Percentiles rank a stretch among this genome's conserved stretches.
These are phyloP conservation scores for Thera obeliscata DNA, from an alignment of 2,888 invertebrate genomes.

Conservation along the genomic window DNA sequence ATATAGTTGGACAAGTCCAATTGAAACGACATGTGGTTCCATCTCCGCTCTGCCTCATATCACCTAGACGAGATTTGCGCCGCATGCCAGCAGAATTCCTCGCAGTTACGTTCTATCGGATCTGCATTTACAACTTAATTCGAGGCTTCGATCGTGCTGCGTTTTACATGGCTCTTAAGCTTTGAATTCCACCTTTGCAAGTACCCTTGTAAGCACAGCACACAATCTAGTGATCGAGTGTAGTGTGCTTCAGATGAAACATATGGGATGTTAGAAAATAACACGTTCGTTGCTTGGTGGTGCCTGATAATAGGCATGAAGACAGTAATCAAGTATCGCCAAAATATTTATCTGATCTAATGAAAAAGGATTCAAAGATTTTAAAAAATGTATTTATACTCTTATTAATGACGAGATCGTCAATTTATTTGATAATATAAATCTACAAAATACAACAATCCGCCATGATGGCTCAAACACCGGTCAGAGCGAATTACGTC, in stretches of 20 bases:
- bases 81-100: constrained; percentile 31
- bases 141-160: constrained; percentile 50
- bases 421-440: too few relatives aligned
- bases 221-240: constrained; percentile 16
- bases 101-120: constrained; percentile 40
- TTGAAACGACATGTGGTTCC: constrained; percentile 54
- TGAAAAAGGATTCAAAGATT: too few relatives aligned
- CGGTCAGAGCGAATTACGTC: too few relatives aligned
- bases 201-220: constrained; percentile 21
- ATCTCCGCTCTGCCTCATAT: constrained; percentile 48
- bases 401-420: too few relatives aligned
- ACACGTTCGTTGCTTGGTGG: constrained; percentile 9
- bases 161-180: constrained; percentile 49
- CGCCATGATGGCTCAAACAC: too few relatives aligned
- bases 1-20: constrained; percentile 58
- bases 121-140: constrained; percentile 59
- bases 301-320: too few relatives aligned
- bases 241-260: constrained; percentile 10
- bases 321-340: too few relatives aligned
- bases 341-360: too few relatives aligned
- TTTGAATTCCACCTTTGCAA: constrained; percentile 25
- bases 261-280: constrained; percentile 15
- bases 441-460: too few relatives aligned
- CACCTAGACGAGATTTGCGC: constrained; percentile 42
- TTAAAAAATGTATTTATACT: too few relatives aligned